Percentiles rank a stretch among this genome's conserved stretches.
These are phyloP conservation scores for Apolygus lucorum DNA, from an alignment of 1,140 invertebrate genomes.

Conservation along the genomic window DNA sequence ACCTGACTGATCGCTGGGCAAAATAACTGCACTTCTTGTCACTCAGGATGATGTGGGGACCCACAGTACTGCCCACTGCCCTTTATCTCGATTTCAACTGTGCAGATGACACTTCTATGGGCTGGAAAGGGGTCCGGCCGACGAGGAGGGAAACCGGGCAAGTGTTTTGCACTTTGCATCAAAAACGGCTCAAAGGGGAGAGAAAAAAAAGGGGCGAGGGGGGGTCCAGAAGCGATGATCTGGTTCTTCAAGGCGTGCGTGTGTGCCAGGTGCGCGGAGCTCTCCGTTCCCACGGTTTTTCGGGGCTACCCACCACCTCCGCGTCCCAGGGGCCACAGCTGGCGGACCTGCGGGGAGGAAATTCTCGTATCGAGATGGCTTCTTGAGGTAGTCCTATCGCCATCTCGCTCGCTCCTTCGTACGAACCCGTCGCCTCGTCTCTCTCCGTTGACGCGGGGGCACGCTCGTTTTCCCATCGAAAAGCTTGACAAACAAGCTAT, in stretches of 20 bases:
- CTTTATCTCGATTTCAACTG: too few species aligned
- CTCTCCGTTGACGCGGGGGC: too few species aligned
- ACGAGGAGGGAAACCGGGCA: too few species aligned
- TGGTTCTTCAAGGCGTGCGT: neutral
- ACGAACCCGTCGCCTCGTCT: neutral
- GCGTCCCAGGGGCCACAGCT: neutral
- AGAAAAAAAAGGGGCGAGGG: neutral
- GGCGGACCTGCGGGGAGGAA: neutral
- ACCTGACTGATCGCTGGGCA: too few species aligned
- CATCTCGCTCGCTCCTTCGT: neutral
- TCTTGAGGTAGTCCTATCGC: neutral
- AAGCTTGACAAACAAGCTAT: neutral
- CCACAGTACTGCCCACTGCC: too few species aligned
- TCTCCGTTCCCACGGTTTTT: neutral
- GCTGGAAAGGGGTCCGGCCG: too few species aligned
- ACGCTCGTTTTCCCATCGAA: neutral
- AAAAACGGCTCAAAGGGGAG: too few species aligned
- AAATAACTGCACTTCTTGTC: too few species aligned
- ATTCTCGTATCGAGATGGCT: neutral
- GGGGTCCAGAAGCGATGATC: neutral
- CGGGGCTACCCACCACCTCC: neutral
- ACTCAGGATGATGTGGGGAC: too few species aligned
- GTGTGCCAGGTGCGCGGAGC: neutral
- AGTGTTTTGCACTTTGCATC: too few species aligned
- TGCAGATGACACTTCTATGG: too few species aligned